Base-by-base conservation (phyloP, 2,888 invertebrate species). In the Drosophila hamatofila region DNA sequence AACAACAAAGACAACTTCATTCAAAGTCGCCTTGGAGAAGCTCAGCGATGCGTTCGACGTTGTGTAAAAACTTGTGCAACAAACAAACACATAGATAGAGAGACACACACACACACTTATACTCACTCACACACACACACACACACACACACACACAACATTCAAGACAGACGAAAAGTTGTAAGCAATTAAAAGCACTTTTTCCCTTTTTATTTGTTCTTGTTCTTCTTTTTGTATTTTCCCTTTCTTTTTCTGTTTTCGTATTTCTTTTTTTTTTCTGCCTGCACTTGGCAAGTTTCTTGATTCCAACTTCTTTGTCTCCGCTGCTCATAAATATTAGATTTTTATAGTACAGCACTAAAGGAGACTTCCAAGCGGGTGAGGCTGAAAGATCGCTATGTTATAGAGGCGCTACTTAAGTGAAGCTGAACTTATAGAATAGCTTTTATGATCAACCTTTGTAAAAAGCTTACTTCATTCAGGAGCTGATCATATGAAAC, bases 321-420 rank as follows among this genome's bases (percentile, higher is more conserved):
- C 41, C 21, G 39, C 52, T 25, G 46, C 67, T 74, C 71, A 85
- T 75, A 85, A 75, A 83, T 80, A 76, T 86, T 78, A 44, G 75
- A 87, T 81, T 78, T 64, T 52, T 46, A 55, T 61, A 5, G 57
- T 16, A 49, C 14, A 11, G 23, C 14, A 41, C 41, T 21, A 9
- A 27, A 2, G 8, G 16, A 51, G 11, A 33, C 30, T 11, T 35
- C n/a, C 12, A 1, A 27, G 14, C 9, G 25, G 3, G 2, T 1
- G 2, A 7, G 7, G 30, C 49, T 14, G 30, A 14, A 6, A 49
- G 48, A 49, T 49, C 30, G 18, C 4, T 0, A 25, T 16, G 9
- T n/a, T 9, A 16, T 4, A 11, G 46, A 25, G 16, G 4, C 25
- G 16, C 9, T n/a, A 5, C 25, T 16, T 1, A 14, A 44, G 8